phyloP scores from a whole-genome alignment of 2,888 invertebrate species.

The Drosophila picticornis region DNA sequence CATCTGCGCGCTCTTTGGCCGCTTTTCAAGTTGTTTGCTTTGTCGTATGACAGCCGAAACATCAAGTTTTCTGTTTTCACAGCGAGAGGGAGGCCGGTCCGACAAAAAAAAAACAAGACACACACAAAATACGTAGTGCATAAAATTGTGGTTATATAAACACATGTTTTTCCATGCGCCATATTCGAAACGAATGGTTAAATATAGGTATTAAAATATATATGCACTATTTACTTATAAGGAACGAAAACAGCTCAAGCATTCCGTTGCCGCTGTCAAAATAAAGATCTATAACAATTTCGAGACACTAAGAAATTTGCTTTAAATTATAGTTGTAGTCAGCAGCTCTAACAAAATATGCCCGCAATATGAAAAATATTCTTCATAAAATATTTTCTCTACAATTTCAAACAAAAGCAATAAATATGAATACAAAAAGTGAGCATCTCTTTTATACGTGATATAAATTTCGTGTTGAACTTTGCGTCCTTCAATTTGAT shows the following conservation, averaged over 20 bases:
- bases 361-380: background rate
- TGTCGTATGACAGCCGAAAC: slow-evolving; percentile 3
- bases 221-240: slow-evolving; percentile 6
- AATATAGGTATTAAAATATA: slow-evolving; percentile 14
- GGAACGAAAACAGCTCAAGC: background rate
- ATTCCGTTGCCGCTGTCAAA: background rate
- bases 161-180: slow-evolving; percentile 25
- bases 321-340: background rate
- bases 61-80: slow-evolving; percentile 3
- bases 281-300: slow-evolving; percentile 1
- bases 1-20: slow-evolving; percentile 28
- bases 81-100: slow-evolving; percentile 41
- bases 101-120: slow-evolving; percentile 7
- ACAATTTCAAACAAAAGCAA: background rate
- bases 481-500: background rate
- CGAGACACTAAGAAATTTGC: background rate
- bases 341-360: background rate
- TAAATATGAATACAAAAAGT: background rate
- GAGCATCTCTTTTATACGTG: background rate
- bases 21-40: slow-evolving; percentile 37
- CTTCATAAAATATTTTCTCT: background rate
- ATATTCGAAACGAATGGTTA: slow-evolving; percentile 36
- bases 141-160: slow-evolving; percentile 16
- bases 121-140: background rate
- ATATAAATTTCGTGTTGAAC: background rate